Evolutionary conservation across 2,888 invertebrate species (phyloP).

Genomic region (Tridacna crocea): DNA sequence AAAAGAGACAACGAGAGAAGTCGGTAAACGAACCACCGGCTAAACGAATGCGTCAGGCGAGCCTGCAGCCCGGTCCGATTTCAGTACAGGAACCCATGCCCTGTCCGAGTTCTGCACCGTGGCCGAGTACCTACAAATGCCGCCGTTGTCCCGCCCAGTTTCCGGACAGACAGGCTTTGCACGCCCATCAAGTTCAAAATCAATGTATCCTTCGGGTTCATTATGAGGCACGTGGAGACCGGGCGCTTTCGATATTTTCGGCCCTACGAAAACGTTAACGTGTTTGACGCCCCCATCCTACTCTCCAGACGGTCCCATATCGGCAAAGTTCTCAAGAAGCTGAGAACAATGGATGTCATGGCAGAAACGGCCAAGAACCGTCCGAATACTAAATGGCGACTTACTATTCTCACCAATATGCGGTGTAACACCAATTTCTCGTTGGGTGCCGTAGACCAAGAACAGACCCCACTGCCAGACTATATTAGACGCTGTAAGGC

Average conservation of each 20-base stretch:
- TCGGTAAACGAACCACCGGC: slow-evolving; percentile 5
- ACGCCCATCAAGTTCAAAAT: slow-evolving; percentile 30
- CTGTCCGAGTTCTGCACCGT: background rate
- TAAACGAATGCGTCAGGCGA: background rate
- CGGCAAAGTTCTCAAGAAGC: slow-evolving; percentile 3
- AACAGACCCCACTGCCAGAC: background rate
- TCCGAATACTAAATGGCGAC: slow-evolving; percentile 37
- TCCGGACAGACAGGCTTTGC: slow-evolving; percentile 23
- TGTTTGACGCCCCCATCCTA: slow-evolving; percentile 26
- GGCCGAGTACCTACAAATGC: slow-evolving; percentile 28
- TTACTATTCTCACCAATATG: slow-evolving; percentile 33
- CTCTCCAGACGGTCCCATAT: slow-evolving; percentile 9
- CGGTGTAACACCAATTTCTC: slow-evolving; percentile 10
- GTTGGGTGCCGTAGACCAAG: slow-evolving; percentile 11
- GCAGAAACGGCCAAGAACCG: background rate
- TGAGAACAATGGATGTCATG: slow-evolving; percentile 19
- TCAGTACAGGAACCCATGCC: background rate
- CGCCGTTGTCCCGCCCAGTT: slow-evolving; percentile 27
- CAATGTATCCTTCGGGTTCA: slow-evolving; percentile 31
- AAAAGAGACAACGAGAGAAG: background rate
- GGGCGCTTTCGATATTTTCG: slow-evolving; percentile 28
- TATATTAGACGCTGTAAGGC: slow-evolving; percentile 5
- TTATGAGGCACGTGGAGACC: slow-evolving; percentile 37
- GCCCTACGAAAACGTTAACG: slow-evolving; percentile 28
- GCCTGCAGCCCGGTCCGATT: background rate